A percentile compares a stretch with the other conserved stretches of the same genome.
Evolutionary conservation across 2,113 vertebrate species (phyloP).

Genomic region (Clinocottus analis): DNA sequence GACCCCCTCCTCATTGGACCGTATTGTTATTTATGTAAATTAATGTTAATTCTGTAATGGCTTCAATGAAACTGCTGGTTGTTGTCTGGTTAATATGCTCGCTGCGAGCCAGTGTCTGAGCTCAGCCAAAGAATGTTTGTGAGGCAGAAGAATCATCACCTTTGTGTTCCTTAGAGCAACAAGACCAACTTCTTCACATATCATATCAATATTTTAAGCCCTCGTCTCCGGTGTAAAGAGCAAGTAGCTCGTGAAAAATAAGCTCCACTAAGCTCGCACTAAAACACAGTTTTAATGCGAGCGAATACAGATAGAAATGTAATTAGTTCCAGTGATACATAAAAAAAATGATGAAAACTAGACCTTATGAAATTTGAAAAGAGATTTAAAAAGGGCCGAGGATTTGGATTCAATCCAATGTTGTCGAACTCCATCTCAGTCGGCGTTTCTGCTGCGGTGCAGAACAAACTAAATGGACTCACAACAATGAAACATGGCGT

Average conservation of each 20-base stretch:
- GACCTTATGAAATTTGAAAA: neutral
- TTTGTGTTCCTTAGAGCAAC: neutral
- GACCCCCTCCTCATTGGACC: neutral
- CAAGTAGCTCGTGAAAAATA: neutral
- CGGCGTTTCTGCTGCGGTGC: neutral
- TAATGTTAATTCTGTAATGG: conserved; percentile 7
- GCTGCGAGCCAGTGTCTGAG: neutral
- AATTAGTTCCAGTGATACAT: neutral
- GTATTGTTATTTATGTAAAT: neutral
- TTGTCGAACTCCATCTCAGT: neutral
- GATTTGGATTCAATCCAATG: conserved; percentile 8
- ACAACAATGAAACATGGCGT: neutral
- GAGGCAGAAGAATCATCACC: neutral
- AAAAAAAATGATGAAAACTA: neutral
- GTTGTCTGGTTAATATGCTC: neutral
- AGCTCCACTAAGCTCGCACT: neutral
- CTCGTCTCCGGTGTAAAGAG: neutral
- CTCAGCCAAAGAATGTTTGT: neutral
- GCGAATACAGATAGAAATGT: neutral
- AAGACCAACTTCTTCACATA: neutral
- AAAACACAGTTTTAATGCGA: neutral
- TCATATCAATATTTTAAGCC: neutral
- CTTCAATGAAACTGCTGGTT: neutral
- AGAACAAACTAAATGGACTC: neutral
- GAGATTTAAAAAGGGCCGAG: neutral